Evolutionary conservation across 2,113 vertebrate genomes (phyloP).

Genomic region (Carettochelys insculpta): DNA sequence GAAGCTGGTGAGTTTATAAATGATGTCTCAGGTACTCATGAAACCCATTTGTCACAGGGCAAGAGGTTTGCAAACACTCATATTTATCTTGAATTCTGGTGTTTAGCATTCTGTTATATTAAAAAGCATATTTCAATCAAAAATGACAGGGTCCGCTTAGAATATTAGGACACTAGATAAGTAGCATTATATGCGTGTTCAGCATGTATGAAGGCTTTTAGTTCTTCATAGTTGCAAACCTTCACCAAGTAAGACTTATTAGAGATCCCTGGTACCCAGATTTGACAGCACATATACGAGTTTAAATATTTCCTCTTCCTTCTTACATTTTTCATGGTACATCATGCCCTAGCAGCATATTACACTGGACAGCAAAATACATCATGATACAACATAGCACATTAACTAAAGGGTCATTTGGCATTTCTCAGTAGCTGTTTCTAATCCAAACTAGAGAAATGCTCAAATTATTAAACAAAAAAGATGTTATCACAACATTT

Average conservation of each 20-base stretch:
- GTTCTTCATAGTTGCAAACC: neutral
- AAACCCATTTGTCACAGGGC: slow-evolving; percentile 10
- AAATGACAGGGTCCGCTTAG: neutral
- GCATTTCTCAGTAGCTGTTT: neutral
- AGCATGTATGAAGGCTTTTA: slow-evolving; percentile 23
- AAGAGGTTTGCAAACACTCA: slow-evolving; percentile 24
- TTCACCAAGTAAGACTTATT: neutral
- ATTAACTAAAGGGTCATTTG: neutral
- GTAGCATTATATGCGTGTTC: neutral
- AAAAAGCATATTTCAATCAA: neutral
- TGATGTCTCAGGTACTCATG: neutral
- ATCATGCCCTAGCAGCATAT: slow-evolving; percentile 5
- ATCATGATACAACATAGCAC: neutral
- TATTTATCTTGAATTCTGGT: neutral
- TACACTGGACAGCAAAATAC: slow-evolving; percentile 5
- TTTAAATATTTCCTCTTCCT: neutral
- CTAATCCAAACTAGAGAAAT: slow-evolving; percentile 10
- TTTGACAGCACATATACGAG: slow-evolving; percentile 34
- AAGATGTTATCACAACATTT: neutral
- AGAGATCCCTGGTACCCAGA: slow-evolving; percentile 9
- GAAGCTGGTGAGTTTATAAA: neutral
- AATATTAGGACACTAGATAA: neutral
- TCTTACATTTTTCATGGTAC: neutral
- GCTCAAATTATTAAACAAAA: neutral
- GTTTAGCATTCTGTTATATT: slow-evolving; percentile 18